Evolutionary conservation across 2,888 invertebrate genomes (phyloP), one percentile per base, ranked within the genome.

Genomic region (Diogma glabrata): DNA sequence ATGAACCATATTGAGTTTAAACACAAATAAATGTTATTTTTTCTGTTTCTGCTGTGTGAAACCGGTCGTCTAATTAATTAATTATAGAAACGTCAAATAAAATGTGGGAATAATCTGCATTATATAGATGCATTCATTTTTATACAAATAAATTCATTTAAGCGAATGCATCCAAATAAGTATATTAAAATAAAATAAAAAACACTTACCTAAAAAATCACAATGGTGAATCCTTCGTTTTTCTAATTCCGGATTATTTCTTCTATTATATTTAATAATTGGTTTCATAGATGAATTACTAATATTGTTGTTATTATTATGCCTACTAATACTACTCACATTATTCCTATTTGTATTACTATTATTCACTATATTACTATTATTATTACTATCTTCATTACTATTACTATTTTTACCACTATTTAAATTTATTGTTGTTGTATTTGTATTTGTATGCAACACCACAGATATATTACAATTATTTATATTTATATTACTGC

Each of bases 161-260:
- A 14, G n/a, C 16, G n/a, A 16, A 14, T 14, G n/a, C 16, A 14
- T 4, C n/a, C n/a, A 33, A 33, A 49, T 30, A 7, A 19, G 6
- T 22, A 19, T 23, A 46, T 17, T 8, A 19, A 14, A 19, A 9
- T 17, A 22, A 19, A 14, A 36, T n/a, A 36, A 36, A 36, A 36
- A 23, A 26, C 30, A 67, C 75, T 76, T 72, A 89, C 90, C 90
- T 69, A 89, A 82, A 71, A 90, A 95, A 76, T 93, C 90, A 75
- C 96, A 96, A 72, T 90, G 93, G 68, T 96, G 95, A 62, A 95
- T 93, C 64, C 96, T 75, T 60, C 95, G 75, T 70, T 95, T 95
- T 70, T 96, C 95, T 60, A 96, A 72, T 69, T 96, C 95, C 1
- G 95, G 95, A 73, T 96, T 96, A 72, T 95, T 95, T 65, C 94